Evolutionary conservation across 2,113 vertebrate genomes (phyloP).

Genomic region (Gobius niger): DNA sequence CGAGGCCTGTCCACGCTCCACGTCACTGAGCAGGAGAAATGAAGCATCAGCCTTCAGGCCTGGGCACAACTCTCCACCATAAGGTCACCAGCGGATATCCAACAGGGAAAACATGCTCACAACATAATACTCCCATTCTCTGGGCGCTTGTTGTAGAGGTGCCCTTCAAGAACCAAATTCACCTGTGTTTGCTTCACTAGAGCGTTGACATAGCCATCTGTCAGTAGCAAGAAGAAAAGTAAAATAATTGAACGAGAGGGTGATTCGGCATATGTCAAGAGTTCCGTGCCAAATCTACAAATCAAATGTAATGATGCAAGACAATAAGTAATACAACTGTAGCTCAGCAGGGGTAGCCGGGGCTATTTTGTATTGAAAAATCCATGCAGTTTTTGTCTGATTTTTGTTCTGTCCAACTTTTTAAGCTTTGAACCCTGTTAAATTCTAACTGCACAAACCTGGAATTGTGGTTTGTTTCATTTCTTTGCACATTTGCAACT

Average conservation of each 20-base stretch:
- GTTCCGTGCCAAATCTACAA: neutral
- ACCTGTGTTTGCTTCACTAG: slow-evolving; percentile 10
- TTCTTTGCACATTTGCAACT: too few relatives aligned
- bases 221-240: neutral
- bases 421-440: too few relatives aligned
- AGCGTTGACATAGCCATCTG: slow-evolving; percentile 21
- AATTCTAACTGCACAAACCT: too few relatives aligned
- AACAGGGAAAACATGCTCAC: slow-evolving; percentile 15
- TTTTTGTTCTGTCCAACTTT: too few relatives aligned
- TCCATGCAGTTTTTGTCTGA: too few relatives aligned
- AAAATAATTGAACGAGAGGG: neutral
- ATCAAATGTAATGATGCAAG: neutral
- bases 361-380: too few relatives aligned
- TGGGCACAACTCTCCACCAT: neutral
- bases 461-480: too few relatives aligned
- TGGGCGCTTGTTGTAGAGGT: slow-evolving; percentile 12
- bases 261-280: neutral
- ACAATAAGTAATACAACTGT: neutral
- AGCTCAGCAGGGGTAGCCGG: neutral
- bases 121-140: slow-evolving; percentile 1
- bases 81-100: slow-evolving; percentile 23
- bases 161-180: slow-evolving; percentile 25
- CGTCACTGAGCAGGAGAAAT: slow-evolving; percentile 20
- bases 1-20: slow-evolving; percentile 26
- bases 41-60: slow-evolving; percentile 27